phyloP scores from a whole-genome alignment of 2,888 invertebrate species.

The Lasioglossum figueresi region DNA sequence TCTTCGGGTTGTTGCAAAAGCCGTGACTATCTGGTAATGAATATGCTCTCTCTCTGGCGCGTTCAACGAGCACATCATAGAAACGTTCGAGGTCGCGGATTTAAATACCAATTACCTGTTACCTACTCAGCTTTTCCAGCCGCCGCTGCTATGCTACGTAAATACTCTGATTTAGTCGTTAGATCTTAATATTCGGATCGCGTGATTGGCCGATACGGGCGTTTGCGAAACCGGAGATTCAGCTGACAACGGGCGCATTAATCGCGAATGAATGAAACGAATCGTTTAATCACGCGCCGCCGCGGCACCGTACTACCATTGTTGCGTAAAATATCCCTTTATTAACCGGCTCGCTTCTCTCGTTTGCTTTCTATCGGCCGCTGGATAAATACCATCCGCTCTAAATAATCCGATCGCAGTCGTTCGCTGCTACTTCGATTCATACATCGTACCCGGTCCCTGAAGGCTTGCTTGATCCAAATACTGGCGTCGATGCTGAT shows the following conservation, averaged over 20 bases:
- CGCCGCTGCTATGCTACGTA: neutral
- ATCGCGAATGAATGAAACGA: constrained; percentile 4
- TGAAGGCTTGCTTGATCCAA: neutral
- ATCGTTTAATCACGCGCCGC: neutral
- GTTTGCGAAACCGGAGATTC: constrained; percentile 3
- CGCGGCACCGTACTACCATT: neutral
- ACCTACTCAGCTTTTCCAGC: constrained; percentile 40
- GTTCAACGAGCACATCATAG: constrained; percentile 66
- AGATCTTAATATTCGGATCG: constrained; percentile 30
- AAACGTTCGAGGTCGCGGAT: constrained; percentile 62
- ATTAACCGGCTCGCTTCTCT: neutral
- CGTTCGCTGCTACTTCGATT: neutral
- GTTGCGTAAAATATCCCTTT: constrained; percentile 10
- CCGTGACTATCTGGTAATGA: constrained; percentile 51
- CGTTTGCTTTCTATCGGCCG: constrained; percentile 9
- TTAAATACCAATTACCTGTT: constrained; percentile 60
- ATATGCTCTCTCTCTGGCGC: constrained; percentile 58
- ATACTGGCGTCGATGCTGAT: neutral
- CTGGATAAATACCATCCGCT: constrained; percentile 5
- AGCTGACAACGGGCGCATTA: neutral
- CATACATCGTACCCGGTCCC: neutral
- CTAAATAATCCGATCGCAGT: neutral
- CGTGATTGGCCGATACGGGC: neutral
- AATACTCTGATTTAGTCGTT: constrained; percentile 9
- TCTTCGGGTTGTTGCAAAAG: constrained; percentile 47